Evolutionary conservation across 2,113 vertebrate species (phyloP).

Genomic region (Gallinago paraguaiae): DNA sequence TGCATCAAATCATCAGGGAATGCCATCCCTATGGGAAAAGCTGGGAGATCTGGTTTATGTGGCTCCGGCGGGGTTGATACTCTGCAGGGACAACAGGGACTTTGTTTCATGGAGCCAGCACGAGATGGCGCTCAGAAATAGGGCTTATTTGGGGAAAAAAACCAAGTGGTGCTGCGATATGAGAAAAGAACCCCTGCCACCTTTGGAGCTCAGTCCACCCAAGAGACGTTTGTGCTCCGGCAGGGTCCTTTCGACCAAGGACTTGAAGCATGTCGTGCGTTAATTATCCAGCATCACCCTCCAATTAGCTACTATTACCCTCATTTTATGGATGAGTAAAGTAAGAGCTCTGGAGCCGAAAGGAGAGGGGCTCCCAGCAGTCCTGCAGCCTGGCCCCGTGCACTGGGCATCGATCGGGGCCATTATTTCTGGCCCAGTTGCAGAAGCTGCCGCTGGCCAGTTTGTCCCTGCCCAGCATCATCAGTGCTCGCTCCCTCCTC

Average conservation of each 20-base stretch:
- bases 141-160: not conserved
- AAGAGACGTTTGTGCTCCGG: not conserved
- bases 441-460: not conserved
- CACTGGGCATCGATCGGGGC: not conserved
- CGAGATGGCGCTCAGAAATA: conserved; percentile 64
- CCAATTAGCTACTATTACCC: conserved; percentile 51
- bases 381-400: not conserved
- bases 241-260: fast-evolving
- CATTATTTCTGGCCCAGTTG: conserved; percentile 23
- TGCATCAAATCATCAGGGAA: not conserved
- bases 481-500: not conserved
- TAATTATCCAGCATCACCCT: not conserved
- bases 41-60: not conserved
- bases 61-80: fast-evolving
- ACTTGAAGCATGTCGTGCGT: not conserved
- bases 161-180: not conserved
- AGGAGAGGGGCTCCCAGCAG: not conserved
- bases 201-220: not conserved
- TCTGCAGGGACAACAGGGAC: not conserved
- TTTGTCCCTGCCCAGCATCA: not conserved
- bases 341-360: not conserved
- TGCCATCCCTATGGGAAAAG: not conserved
- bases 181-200: not conserved
- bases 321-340: conserved; percentile 64
- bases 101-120: conserved; percentile 36